These are phyloP conservation scores for Homarus gammarus DNA, from an alignment of 2,888 invertebrate genomes.

Conservation along the genomic window DNA sequence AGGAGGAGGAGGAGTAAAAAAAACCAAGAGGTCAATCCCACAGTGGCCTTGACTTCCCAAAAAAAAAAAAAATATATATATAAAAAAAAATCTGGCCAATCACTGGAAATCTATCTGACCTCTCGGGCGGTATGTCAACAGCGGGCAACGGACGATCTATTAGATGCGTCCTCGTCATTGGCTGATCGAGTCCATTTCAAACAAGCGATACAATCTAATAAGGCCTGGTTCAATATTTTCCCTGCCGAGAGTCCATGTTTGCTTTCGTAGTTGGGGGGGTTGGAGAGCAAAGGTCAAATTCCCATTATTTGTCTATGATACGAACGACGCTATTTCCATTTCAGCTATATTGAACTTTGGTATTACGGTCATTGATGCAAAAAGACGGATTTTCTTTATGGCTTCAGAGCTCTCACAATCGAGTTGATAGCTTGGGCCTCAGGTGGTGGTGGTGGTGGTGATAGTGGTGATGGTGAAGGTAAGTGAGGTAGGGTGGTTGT, in stretches of 20 bases:
- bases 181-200: conserved; percentile 62
- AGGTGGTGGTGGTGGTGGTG: conserved; percentile 22
- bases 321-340: conserved; percentile 54
- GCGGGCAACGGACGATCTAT: conserved; percentile 49
- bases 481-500: neutral
- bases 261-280: conserved; percentile 34
- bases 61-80: too few species aligned
- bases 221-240: conserved; percentile 60
- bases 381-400: conserved; percentile 27
- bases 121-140: conserved; percentile 40
- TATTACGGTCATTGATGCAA: conserved; percentile 49
- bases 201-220: conserved; percentile 67
- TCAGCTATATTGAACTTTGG: conserved; percentile 55
- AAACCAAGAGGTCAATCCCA: conserved; percentile 25
- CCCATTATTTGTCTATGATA: conserved; percentile 60
- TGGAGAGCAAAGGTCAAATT: conserved; percentile 32
- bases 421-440: conserved; percentile 28
- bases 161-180: conserved; percentile 38
- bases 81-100: conserved; percentile 54
- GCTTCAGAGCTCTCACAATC: conserved; percentile 44
- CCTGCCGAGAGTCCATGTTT: conserved; percentile 53
- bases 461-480: neutral
- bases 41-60: conserved; percentile 7
- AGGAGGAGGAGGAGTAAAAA: too few species aligned
- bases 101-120: conserved; percentile 61